Percentiles rank a stretch among this genome's conserved stretches.
These are phyloP conservation scores for Bimastos eiseni DNA, from an alignment of 2,888 invertebrate species.

Conservation along the genomic window DNA sequence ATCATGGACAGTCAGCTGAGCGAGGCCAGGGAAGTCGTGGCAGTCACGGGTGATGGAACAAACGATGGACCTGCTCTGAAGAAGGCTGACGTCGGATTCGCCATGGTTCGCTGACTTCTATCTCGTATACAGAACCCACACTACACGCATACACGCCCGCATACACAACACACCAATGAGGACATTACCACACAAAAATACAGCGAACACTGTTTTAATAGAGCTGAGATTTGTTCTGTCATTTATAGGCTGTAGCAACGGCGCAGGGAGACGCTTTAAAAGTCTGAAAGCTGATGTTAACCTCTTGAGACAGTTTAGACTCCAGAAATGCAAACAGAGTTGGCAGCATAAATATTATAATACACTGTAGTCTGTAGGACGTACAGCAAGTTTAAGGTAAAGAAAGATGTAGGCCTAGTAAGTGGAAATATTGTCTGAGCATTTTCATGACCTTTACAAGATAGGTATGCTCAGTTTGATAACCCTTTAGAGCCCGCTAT, in stretches of 20 bases:
- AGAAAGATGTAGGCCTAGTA: no score
- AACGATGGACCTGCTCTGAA: constrained; percentile 84
- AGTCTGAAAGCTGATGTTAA: not conserved
- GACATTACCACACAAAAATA: no score
- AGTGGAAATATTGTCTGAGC: not conserved
- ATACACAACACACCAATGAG: not conserved
- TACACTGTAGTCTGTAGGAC: not conserved
- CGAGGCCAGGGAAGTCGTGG: constrained; percentile 25
- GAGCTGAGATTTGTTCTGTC: not conserved
- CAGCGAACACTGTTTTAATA: no score
- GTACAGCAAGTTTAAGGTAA: not conserved
- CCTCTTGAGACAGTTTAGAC: not conserved
- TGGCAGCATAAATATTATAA: not conserved
- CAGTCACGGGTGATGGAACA: constrained; percentile 37
- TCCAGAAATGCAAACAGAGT: not conserved
- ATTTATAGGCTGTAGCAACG: not conserved
- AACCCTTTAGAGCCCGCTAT: no score
- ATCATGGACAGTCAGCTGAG: constrained; percentile 27
- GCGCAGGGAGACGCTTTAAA: not conserved
- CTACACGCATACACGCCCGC: not conserved
- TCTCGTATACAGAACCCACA: not conserved
- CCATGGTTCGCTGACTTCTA: constrained; percentile 63
- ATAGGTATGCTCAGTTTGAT: not conserved
- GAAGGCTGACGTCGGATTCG: constrained; percentile 34
- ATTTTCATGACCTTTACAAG: not conserved